These are phyloP conservation scores for Coryphaenoides rupestris DNA, from an alignment of 2,113 vertebrate species.

Conservation along the genomic window DNA sequence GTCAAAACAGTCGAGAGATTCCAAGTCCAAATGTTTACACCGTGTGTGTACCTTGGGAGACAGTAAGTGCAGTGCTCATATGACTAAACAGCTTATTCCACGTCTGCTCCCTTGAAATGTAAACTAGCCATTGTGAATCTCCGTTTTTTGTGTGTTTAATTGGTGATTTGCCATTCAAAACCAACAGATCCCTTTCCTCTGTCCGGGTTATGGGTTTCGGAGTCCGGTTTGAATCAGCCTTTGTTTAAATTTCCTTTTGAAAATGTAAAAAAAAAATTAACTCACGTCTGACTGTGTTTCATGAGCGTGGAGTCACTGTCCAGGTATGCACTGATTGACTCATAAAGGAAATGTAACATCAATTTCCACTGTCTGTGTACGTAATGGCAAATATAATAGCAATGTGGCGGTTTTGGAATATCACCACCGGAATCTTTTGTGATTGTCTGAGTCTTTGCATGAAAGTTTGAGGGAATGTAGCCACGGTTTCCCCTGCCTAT, in stretches of 20 bases:
- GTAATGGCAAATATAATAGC: slow-evolving; percentile 28
- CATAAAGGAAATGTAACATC: no score
- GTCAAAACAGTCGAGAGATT: slow-evolving; percentile 28
- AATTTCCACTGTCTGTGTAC: slow-evolving; percentile 53
- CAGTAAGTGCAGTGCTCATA: slow-evolving; percentile 17
- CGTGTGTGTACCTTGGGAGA: slow-evolving; percentile 8
- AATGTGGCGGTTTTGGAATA: slow-evolving; percentile 27
- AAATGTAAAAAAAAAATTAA: not conserved
- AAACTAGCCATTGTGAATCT: slow-evolving; percentile 20
- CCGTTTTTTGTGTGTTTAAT: no score
- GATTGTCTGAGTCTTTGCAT: no score
- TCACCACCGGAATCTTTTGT: slow-evolving; percentile 6
- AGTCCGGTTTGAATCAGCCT: no score
- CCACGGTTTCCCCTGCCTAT: no score
- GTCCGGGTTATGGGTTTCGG: no score
- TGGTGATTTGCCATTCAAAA: no score
- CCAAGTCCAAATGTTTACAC: slow-evolving; percentile 16
- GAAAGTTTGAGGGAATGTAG: no score
- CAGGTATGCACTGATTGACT: slow-evolving; percentile 45
- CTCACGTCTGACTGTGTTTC: not conserved
- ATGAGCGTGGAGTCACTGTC: slow-evolving; percentile 33
- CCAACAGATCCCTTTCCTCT: no score
- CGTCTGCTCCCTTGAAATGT: slow-evolving; percentile 31
- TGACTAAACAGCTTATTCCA: slow-evolving; percentile 46
- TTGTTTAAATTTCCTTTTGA: no score